Evolutionary conservation across 2,888 invertebrate species (phyloP).

Genomic region (Polyommatus iphigenia): DNA sequence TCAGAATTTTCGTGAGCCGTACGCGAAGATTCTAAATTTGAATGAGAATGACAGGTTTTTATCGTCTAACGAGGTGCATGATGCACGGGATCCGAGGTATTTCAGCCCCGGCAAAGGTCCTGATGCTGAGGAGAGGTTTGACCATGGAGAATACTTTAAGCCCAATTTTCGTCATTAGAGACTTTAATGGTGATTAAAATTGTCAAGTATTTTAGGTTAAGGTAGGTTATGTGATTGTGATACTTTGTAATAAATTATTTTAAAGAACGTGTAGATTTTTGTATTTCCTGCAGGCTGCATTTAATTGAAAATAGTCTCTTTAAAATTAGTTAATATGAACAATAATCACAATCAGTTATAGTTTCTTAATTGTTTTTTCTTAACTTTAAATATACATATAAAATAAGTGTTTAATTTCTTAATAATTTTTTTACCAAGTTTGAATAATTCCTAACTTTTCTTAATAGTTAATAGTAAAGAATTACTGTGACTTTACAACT

Average conservation of each 20-base stretch:
- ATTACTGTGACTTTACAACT: too few relatives aligned
- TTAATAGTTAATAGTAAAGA: too few relatives aligned
- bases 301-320: too few relatives aligned
- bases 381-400: too few relatives aligned
- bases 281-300: too few relatives aligned
- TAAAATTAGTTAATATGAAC: too few relatives aligned
- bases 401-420: too few relatives aligned
- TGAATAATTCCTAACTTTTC: too few relatives aligned
- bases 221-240: not conserved
- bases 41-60: not conserved
- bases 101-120: slow-evolving; percentile 59
- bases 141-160: slow-evolving; percentile 57
- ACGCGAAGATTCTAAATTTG: not conserved
- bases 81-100: slow-evolving; percentile 43
- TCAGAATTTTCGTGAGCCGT: not conserved
- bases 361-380: too few relatives aligned
- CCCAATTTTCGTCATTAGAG: slow-evolving; percentile 47
- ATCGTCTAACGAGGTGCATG: not conserved
- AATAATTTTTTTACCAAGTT: too few relatives aligned
- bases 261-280: not conserved
- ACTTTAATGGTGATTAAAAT: not conserved
- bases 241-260: not conserved
- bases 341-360: too few relatives aligned
- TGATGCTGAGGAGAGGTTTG: slow-evolving; percentile 44
- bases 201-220: not conserved